Base-by-base conservation (phyloP, 2,113 vertebrate species). In the Nothobranchius kuhntae region DNA sequence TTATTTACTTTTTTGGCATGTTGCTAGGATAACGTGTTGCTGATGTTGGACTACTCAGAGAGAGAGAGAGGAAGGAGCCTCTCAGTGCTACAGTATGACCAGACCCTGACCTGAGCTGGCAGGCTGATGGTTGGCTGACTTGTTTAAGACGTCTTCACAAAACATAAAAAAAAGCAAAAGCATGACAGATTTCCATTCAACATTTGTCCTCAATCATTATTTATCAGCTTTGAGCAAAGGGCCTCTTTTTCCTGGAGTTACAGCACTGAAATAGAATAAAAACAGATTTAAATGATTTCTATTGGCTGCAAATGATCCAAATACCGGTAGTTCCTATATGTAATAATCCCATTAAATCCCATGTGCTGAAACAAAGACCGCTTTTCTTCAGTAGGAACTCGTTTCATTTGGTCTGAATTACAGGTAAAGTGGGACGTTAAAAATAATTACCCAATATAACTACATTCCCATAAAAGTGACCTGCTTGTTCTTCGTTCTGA, bases 31-130 rank as follows among this genome's bases (percentile, higher is more conserved):
- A 71, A 53, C 58, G 13, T 47, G 62, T 71, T 38, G 68, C 66
- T 79, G 70, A 81, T 78, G 77, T 46, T 52, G 64, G 72, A 79
- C 65, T 65, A 73, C 56, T 64, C 65, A 47, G 51, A 51, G 79
- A 75, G 85, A 80, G 68, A 47, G 79, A 75, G 85, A 80, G 65
- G 21, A 1, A 61, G 26, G 3, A 0, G 7, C 53, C 59, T 80
- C 85, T 75, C 62, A 13, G 60, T 86, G 88, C 88, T 89, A 89
- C 88, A 81, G 81, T 68, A 83, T 21, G 53, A 85, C 75, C 77
- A 77, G 80, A 63, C 59, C 58, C 21, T 68, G 70, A 70, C 68
- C 71, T 68, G 71, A 42, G 26, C 46, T n/a, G 75, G 73, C 77
- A 65, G 66, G 75, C 7, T 73, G 66, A 75, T 78, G 74, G 77